A percentile compares a stretch with the other conserved stretches of the same genome.
Conservation (phyloP, 2,797 vertebrate genomes). For the Urophycis tenuis region DNA sequence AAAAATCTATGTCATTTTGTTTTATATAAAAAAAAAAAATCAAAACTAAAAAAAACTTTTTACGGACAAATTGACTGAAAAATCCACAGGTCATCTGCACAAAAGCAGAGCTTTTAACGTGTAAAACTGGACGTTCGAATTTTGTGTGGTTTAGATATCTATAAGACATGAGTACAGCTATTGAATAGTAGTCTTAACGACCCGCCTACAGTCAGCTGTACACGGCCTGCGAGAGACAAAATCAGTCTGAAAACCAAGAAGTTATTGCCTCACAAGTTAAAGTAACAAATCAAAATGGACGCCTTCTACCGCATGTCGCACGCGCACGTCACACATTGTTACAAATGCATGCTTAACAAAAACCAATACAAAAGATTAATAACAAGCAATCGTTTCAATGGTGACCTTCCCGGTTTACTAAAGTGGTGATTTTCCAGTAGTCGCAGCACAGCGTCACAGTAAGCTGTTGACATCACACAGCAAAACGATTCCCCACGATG, state of each 20-base stretch:
- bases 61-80: neutral
- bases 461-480: constrained; percentile 41
- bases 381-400: constrained; percentile 14
- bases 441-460: constrained; percentile 39
- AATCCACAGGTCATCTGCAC: constrained; percentile 16
- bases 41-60: constrained; percentile 35
- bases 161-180: neutral
- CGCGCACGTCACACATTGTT: constrained; percentile 47
- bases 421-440: constrained; percentile 22
- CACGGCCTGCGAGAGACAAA: constrained; percentile 17
- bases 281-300: constrained; percentile 39
- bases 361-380: constrained; percentile 1
- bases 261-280: constrained; percentile 70
- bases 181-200: neutral
- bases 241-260: constrained; percentile 45
- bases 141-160: neutral
- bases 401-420: constrained; percentile 36
- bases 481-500: constrained; percentile 46
- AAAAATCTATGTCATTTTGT: constrained; percentile 38
- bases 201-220: too few species aligned
- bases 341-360: constrained; percentile 56
- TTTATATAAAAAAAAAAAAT: constrained; percentile 41
- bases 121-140: neutral
- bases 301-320: constrained; percentile 26
- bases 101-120: constrained; percentile 21